phyloP scores from a whole-genome alignment of 1,140 invertebrate species.

The Trichoplusia ni region DNA sequence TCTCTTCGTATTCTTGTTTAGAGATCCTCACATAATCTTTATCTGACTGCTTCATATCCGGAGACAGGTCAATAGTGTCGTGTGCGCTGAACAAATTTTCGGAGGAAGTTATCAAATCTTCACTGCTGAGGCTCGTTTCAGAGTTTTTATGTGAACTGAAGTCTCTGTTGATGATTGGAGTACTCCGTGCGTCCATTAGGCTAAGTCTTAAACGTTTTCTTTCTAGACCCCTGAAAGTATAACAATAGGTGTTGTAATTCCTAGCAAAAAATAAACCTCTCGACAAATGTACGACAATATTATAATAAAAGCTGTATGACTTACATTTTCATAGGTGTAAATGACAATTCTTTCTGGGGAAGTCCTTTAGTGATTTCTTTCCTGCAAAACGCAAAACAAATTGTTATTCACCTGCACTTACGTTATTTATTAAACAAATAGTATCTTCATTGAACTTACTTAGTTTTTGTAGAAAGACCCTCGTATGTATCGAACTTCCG shows the following conservation, averaged over 20 bases:
- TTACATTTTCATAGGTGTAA: conserved; percentile 78
- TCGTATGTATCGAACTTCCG: conserved; percentile 75
- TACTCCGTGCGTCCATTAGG: conserved; percentile 67
- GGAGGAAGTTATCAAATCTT: conserved; percentile 72
- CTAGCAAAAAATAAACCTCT: background rate
- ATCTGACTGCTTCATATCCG: conserved; percentile 69
- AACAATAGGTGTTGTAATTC: too few relatives aligned
- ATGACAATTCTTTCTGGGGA: conserved; percentile 71
- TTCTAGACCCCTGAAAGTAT: conserved; percentile 67
- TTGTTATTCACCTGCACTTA: background rate
- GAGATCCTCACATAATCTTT: conserved; percentile 86
- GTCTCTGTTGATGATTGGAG: conserved; percentile 61
- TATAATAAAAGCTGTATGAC: too few relatives aligned
- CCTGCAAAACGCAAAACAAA: conserved; percentile 56
- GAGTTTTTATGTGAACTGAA: conserved; percentile 69
- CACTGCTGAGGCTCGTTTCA: conserved; percentile 71
- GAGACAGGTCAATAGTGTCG: conserved; percentile 72
- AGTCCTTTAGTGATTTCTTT: conserved; percentile 79
- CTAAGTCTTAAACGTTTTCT: conserved; percentile 74
- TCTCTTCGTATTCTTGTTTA: conserved; percentile 88
- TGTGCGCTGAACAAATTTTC: conserved; percentile 73
- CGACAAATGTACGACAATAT: too few relatives aligned
- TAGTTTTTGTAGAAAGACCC: conserved; percentile 84
- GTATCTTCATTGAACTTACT: too few relatives aligned
- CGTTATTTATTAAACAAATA: too few relatives aligned